Evolutionary conservation across 2,888 invertebrate species (phyloP).

Genomic region (Eristalinus aeneus): DNA sequence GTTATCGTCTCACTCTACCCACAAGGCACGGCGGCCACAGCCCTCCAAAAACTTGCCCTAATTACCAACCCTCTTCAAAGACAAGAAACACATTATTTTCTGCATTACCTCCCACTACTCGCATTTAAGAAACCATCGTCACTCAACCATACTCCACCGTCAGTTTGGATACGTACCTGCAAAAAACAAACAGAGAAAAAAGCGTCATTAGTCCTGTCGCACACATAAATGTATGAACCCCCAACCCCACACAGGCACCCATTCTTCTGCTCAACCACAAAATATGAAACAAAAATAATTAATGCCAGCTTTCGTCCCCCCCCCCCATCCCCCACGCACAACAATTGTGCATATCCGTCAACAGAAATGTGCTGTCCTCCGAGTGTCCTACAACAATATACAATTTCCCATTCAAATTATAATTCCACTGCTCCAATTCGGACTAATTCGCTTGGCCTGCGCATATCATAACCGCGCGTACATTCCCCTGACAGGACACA

Average conservation of each 20-base stretch:
- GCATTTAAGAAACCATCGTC: not conserved
- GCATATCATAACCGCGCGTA: conserved; percentile 48
- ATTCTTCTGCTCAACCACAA: not conserved
- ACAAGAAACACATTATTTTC: no score
- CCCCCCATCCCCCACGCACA: conserved; percentile 33
- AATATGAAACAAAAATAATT: conserved; percentile 18
- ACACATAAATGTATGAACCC: not conserved
- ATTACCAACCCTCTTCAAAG: no score
- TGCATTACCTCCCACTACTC: not conserved
- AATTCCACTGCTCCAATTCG: conserved; percentile 57
- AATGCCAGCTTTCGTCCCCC: conserved; percentile 21
- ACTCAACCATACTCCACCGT: not conserved
- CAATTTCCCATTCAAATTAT: conserved; percentile 50
- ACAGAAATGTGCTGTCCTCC: conserved; percentile 6
- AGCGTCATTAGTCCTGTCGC: not conserved
- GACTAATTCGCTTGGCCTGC: conserved; percentile 20
- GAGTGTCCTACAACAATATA: not conserved
- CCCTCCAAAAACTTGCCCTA: no score
- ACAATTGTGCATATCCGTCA: conserved; percentile 30
- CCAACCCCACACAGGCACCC: no score
- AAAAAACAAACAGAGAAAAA: conserved; percentile 25
- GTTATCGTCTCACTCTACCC: no score
- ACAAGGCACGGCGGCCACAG: no score
- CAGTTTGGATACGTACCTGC: conserved; percentile 42
- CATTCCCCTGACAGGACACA: conserved; percentile 18